Evolutionary conservation across 92 coral and sea anemone species (phyloP), one percentile per base, ranked within the genome.

Genomic region (Epizoanthus stellaris): DNA sequence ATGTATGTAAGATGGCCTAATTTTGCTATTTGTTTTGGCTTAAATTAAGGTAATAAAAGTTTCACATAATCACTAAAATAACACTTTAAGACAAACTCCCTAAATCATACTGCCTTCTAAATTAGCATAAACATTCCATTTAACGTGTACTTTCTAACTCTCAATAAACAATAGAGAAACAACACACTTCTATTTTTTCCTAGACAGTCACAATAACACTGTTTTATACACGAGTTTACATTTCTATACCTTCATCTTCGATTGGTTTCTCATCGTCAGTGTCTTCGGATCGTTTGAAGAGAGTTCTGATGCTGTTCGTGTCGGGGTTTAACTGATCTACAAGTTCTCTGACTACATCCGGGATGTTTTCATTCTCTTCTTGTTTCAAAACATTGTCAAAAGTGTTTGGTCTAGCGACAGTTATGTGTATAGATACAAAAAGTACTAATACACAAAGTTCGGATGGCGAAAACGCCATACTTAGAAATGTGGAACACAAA

Each of bases 241-340:
- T 58, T 10, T 39, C 57, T 63, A 11, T 79, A 79, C 83, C 83
- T 79, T 79, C 40, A 23, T 43, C 60, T 5, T 34, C 43, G 30
- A 5, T 34, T 3, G 62, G 15, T 2, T 63, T 43, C 17, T 16
- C 61, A 42, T 45, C 42, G 19, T 16, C 4, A 5, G 11, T 21
- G 7, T 62, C 83, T 63, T 79, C 42, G 25, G 83, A 79, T 21
- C 83, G 71, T 79, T 63, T 79, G 83, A 79, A 79, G 71, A 79
- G 83, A 79, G 40, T 20, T 36, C 45, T 63, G 30, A 21, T 58
- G 12, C 58, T 79, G 20, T 62, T 70, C 30, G 59, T 20, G 52
- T 11, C 49, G 45, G 83, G 70, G n/a, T 62, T 63, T 10, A 20
- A 40, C 49, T 62, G 61, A 21, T 62, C 72, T 40, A 79, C 40